Evolutionary conservation across 2,888 invertebrate genomes (phyloP).

Genomic region (Eugnorisma glareosa): DNA sequence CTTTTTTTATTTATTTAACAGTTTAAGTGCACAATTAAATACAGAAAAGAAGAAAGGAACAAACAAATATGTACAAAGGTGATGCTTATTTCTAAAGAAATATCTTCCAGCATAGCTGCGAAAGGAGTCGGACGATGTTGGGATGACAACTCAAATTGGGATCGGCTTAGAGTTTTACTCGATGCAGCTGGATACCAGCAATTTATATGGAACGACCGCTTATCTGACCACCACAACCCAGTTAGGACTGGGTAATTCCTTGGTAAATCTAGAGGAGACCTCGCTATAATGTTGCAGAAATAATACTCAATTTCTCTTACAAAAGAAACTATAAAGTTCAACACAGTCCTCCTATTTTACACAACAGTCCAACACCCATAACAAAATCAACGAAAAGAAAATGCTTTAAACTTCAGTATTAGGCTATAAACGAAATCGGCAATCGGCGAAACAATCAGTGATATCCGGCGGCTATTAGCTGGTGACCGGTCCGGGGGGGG

Average conservation of each 20-base stretch:
- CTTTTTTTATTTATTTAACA: no score
- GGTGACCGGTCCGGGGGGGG: slow-evolving; percentile 51
- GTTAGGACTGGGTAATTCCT: no score
- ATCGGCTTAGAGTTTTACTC: no score
- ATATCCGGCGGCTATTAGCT: slow-evolving; percentile 69
- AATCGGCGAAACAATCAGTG: slow-evolving; percentile 68
- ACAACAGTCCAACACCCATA: no score
- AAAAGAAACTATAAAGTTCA: not conserved
- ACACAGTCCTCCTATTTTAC: not conserved
- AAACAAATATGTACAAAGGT: not conserved
- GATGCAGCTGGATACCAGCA: no score
- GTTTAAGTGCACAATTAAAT: no score
- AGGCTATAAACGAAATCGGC: slow-evolving; percentile 58
- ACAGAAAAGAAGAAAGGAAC: not conserved
- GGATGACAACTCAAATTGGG: no score
- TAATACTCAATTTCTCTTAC: not conserved
- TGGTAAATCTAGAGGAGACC: no score
- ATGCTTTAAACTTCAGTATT: slow-evolving; percentile 52
- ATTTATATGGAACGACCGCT: no score
- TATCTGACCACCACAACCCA: no score
- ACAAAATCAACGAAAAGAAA: slow-evolving; percentile 24
- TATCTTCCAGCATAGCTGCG: not conserved
- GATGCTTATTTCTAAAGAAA: slow-evolving; percentile 1
- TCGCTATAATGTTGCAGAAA: not conserved
- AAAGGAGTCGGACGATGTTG: no score